Percentiles rank a stretch among this genome's conserved stretches.
phyloP scores from a whole-genome alignment of 2,797 vertebrate species.

The Poeciliopsis gracilis region DNA sequence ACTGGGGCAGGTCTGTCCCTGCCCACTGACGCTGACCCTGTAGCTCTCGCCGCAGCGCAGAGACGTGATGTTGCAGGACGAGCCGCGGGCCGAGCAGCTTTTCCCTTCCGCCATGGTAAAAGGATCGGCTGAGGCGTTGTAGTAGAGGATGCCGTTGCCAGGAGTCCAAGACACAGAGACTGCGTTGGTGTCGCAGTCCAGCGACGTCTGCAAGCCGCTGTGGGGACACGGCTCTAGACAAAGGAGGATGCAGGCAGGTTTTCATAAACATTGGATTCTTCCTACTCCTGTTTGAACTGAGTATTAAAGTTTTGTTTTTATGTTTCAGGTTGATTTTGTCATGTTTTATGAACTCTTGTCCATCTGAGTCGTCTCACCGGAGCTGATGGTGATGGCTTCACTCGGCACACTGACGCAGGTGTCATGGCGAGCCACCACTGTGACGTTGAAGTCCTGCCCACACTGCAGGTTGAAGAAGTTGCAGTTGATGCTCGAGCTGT shows the following conservation, averaged over 20 bases:
- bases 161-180: conserved; percentile 76
- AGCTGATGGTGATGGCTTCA: conserved; percentile 38
- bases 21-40: conserved; percentile 68
- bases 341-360: background rate
- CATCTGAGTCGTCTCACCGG: conserved; percentile 61
- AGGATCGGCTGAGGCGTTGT: conserved; percentile 60
- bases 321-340: background rate
- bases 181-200: conserved; percentile 73
- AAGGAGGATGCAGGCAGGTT: background rate
- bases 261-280: too few relatives aligned
- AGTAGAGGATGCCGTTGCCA: conserved; percentile 69
- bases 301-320: too few relatives aligned
- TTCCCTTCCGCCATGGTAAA: conserved; percentile 14
- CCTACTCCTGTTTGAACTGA: too few relatives aligned
- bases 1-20: conserved; percentile 69
- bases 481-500: conserved; percentile 62
- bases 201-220: conserved; percentile 30
- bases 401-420: conserved; percentile 70
- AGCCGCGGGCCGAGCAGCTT: conserved; percentile 62
- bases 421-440: conserved; percentile 63
- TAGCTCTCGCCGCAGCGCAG: conserved; percentile 75
- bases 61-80: conserved; percentile 71
- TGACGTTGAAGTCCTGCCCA: conserved; percentile 79
- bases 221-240: conserved; percentile 77
- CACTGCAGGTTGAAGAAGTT: conserved; percentile 70